Conservation (phyloP, 2,888 invertebrate genomes). For the Liposcelis brunnea region DNA sequence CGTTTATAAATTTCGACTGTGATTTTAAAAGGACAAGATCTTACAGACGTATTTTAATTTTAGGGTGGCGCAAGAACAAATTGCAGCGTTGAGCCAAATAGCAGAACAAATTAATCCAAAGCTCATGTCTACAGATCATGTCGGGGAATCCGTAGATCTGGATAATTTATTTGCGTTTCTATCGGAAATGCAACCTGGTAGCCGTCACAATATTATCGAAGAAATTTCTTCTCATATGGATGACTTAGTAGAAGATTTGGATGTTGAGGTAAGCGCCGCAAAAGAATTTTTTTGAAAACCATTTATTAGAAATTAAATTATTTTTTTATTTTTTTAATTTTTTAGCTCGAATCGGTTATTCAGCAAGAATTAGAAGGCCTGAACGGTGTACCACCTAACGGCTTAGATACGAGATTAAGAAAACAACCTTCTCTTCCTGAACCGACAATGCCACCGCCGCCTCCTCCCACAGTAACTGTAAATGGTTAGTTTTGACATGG, state of each 20-base stretch:
- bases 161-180: conserved; percentile 83
- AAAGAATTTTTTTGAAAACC: not conserved
- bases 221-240: conserved; percentile 76
- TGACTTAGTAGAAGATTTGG: conserved; percentile 61
- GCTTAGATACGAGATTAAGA: conserved; percentile 19
- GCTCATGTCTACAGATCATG: conserved; percentile 23
- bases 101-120: conserved; percentile 51
- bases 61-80: conserved; percentile 49
- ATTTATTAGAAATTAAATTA: too few relatives aligned
- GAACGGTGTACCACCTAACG: conserved; percentile 16
- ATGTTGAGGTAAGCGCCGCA: conserved; percentile 44
- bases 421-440: conserved; percentile 45
- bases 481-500: too few relatives aligned
- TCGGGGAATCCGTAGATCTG: conserved; percentile 59
- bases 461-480: conserved; percentile 30
- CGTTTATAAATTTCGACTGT: not conserved
- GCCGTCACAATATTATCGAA: conserved; percentile 49
- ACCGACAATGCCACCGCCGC: conserved; percentile 58
- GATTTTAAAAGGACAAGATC: too few relatives aligned
- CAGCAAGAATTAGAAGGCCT: conserved; percentile 41
- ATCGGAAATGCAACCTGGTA: conserved; percentile 51
- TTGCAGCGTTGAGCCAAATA: conserved; percentile 51
- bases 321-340: conserved; percentile 2
- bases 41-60: conserved; percentile 23
- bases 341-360: conserved; percentile 38